These are phyloP conservation scores for Neodiprion lecontei DNA, from an alignment of 1,140 invertebrate genomes.

Conservation along the genomic window DNA sequence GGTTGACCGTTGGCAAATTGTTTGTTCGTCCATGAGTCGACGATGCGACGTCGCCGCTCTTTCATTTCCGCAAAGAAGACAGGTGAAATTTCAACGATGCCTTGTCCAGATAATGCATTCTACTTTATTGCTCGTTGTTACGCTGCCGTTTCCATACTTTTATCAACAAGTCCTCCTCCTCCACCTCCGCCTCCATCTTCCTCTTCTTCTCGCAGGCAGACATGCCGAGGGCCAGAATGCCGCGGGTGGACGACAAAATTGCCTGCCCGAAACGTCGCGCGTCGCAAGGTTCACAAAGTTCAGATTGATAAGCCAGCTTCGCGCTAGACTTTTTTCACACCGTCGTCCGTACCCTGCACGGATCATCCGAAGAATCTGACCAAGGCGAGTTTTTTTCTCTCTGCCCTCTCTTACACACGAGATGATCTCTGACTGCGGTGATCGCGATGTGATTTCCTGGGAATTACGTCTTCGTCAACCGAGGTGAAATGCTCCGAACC, in stretches of 20 bases:
- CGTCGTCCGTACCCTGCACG: not conserved
- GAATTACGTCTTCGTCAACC: not conserved
- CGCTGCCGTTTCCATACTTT: not conserved
- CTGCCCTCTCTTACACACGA: not conserved
- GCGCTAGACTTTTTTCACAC: constrained; percentile 1
- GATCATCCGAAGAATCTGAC: not conserved
- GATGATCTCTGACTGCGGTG: not conserved
- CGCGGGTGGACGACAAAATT: not conserved
- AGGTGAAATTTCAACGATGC: constrained; percentile 1
- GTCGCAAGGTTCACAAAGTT: constrained; percentile 1
- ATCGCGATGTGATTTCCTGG: not conserved
- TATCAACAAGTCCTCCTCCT: not conserved
- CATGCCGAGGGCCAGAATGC: not conserved
- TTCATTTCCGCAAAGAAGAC: too few species aligned
- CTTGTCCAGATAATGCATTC: not conserved
- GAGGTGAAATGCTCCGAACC: not conserved
- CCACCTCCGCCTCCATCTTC: too few species aligned
- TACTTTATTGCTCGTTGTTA: not conserved
- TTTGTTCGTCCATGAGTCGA: too few species aligned
- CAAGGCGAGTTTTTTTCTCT: not conserved
- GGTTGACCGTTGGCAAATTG: too few species aligned
- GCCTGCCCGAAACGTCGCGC: not conserved
- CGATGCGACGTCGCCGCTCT: too few species aligned
- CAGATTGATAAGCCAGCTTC: constrained; percentile 2
- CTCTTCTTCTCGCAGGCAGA: not conserved